Evolutionary conservation across 1,140 invertebrate genomes (phyloP), one percentile per base, ranked within the genome.

Genomic region (Drosophila lini): DNA sequence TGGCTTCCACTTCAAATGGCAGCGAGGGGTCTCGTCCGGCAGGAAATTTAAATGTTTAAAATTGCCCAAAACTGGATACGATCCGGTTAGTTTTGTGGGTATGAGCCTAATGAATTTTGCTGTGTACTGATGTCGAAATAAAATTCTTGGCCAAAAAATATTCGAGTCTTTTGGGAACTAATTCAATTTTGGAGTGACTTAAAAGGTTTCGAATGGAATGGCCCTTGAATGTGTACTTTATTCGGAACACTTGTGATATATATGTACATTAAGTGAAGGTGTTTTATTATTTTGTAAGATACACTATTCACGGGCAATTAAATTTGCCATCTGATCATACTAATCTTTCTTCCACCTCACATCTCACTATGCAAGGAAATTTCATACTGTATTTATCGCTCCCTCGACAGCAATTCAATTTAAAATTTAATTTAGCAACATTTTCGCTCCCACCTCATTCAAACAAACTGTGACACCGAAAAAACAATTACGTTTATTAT

Each of bases 401-500:
- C 65, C 52, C 65, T 16, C 34, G 52, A 38, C 42, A 50, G 68
- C 68, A 50, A 71, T 70, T 69, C 68, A 71, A 71, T 71, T 57
- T 71, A 71, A 71, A 71, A 59, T 71, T 71, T 57, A 71, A 71
- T 59, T 70, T 45, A 31, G 53, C 50, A 15, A 34, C 32, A 71
- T 69, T 71, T 41, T 36, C 38, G 38, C 65, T 38, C 38, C 9
- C 61, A 53, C 62, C 61, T 36, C 32, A 31, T 28, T 48, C 36
- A 65, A 53, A 62, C 42, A 63, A 63, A 71, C 56, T 55, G 71
- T 47, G 74, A 77, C 74, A 88, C 76, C 75, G 68, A 81, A 81
- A 81, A 85, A 81, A 82, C 78, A 82, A 88, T 77, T 88, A 71
- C 52, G 75, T 86, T 86, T 86, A 76, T 74, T 77, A 67, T 74